Evolutionary conservation across 1,140 invertebrate genomes (phyloP).

Genomic region (Drosophila pandora): DNA sequence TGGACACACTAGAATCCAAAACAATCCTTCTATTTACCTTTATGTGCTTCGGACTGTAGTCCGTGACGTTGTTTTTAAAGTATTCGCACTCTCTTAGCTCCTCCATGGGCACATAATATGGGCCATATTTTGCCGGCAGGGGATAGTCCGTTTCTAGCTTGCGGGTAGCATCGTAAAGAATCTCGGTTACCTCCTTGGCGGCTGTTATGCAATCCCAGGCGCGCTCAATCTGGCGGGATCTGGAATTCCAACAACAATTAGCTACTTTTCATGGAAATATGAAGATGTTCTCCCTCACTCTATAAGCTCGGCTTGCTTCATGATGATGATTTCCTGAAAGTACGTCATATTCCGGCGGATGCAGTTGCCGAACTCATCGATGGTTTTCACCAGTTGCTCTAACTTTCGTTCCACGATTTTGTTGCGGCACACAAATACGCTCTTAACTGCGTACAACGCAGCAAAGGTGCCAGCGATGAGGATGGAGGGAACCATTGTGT

Average conservation of each 20-base stretch:
- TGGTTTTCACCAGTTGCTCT: conserved; percentile 71
- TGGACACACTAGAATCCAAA: not conserved
- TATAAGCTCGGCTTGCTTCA: conserved; percentile 79
- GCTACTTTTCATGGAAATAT: not conserved
- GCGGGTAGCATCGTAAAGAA: conserved; percentile 78
- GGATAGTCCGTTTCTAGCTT: conserved; percentile 76
- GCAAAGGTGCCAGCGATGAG: conserved; percentile 65
- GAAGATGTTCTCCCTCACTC: conserved; percentile 47
- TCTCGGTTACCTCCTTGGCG: conserved; percentile 79
- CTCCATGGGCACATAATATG: conserved; percentile 79
- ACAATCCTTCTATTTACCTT: conserved; percentile 44
- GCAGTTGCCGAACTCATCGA: conserved; percentile 82
- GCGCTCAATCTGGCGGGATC: conserved; percentile 79
- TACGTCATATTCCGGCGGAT: conserved; percentile 82
- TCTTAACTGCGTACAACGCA: conserved; percentile 67
- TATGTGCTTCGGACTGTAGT: conserved; percentile 82
- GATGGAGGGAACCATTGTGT: conserved; percentile 59
- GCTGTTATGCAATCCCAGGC: conserved; percentile 83
- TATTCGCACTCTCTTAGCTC: conserved; percentile 81
- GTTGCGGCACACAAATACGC: conserved; percentile 75
- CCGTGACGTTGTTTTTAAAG: conserved; percentile 81
- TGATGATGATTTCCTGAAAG: conserved; percentile 82
- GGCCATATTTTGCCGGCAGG: conserved; percentile 59
- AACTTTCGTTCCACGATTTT: conserved; percentile 77
- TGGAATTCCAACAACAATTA: conserved; percentile 10